These are phyloP conservation scores for Pterois miles DNA, from an alignment of 2,797 vertebrate genomes.

Conservation along the genomic window DNA sequence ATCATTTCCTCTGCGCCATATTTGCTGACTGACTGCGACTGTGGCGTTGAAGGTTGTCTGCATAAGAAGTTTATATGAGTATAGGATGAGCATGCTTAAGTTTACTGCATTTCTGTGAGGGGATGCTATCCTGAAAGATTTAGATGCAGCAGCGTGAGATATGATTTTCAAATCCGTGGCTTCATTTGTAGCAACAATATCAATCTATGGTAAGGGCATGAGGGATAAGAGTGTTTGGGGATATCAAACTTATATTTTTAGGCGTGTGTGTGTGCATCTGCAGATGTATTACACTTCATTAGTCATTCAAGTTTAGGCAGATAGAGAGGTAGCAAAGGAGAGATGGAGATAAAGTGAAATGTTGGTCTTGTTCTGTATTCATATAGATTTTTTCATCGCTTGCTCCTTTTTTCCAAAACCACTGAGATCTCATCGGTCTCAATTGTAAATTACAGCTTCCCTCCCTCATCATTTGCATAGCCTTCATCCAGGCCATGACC, in stretches of 20 bases:
- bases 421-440: slow-evolving; percentile 37
- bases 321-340: slow-evolving; percentile 6
- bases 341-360: slow-evolving; percentile 19
- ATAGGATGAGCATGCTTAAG: not conserved
- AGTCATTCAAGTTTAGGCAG: slow-evolving; percentile 24
- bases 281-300: slow-evolving; percentile 23
- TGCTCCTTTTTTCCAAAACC: not conserved
- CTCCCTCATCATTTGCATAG: slow-evolving; percentile 42
- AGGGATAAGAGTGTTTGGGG: not conserved
- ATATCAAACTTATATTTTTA: slow-evolving; percentile 12
- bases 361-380: not conserved
- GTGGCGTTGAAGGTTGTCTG: slow-evolving; percentile 38
- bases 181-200: slow-evolving; percentile 20
- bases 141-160: not conserved
- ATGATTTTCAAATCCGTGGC: not conserved
- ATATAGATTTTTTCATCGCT: slow-evolving; percentile 4
- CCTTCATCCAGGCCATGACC: slow-evolving; percentile 1
- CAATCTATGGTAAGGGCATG: slow-evolving; percentile 10
- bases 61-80: not conserved
- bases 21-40: slow-evolving; percentile 8
- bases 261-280: not conserved
- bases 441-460: slow-evolving; percentile 30
- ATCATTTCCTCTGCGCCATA: slow-evolving; percentile 16
- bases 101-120: not conserved
- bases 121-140: slow-evolving; percentile 9